These are phyloP conservation scores for Salminus brasiliensis DNA, from an alignment of 2,113 vertebrate species.

Conservation along the genomic window DNA sequence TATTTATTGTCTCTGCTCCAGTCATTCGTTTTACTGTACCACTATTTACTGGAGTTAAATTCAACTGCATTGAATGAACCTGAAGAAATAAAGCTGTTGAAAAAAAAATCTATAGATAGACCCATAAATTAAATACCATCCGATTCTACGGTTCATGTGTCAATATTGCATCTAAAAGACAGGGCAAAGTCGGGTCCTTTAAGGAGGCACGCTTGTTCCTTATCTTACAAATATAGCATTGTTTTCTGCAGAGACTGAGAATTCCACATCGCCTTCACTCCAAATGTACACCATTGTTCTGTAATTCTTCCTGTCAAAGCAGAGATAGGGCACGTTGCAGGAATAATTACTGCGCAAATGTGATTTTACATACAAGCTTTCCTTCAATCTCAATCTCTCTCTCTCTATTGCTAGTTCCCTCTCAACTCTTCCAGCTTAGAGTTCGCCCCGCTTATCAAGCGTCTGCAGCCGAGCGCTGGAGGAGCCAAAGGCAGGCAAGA, in stretches of 20 bases:
- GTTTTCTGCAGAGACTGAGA: slow-evolving; percentile 14
- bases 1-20: too few relatives aligned
- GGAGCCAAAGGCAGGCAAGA: slow-evolving; percentile 61
- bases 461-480: slow-evolving; percentile 66
- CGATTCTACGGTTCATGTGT: background rate
- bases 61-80: too few relatives aligned
- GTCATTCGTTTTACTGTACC: too few relatives aligned
- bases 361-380: slow-evolving; percentile 46
- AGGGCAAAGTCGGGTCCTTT: background rate
- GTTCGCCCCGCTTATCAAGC: slow-evolving; percentile 68
- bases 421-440: slow-evolving; percentile 33
- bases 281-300: slow-evolving; percentile 32
- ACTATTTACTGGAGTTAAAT: too few relatives aligned
- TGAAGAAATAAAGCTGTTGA: too few relatives aligned
- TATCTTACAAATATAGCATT: slow-evolving; percentile 31
- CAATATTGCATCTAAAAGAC: slow-evolving; percentile 7
- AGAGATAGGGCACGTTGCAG: slow-evolving; percentile 33
- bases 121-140: background rate
- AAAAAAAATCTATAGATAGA: too few relatives aligned
- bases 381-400: slow-evolving; percentile 36
- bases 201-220: slow-evolving; percentile 3
- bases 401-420: slow-evolving; percentile 47
- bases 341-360: slow-evolving; percentile 66
- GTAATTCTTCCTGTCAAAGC: slow-evolving; percentile 13
- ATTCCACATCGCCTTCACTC: background rate